Percentiles rank a stretch among this genome's conserved stretches.
Conservation (phyloP, 2,797 vertebrate species). For the Crenuchus spilurus region DNA sequence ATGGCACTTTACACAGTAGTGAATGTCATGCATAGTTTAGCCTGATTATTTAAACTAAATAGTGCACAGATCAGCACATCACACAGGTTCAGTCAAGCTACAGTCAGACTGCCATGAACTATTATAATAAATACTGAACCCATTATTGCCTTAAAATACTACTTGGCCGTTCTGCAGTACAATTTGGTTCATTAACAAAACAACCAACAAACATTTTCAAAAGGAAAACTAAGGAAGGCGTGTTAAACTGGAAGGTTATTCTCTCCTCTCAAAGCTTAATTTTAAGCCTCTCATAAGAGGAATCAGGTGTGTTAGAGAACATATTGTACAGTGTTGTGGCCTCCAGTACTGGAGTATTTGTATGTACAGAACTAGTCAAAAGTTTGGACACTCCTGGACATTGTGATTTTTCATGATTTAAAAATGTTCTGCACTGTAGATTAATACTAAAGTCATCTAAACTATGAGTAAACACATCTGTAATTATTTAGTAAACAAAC, state of each 20-base stretch:
- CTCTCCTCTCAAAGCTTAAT: too few relatives aligned
- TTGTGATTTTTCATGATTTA: too few relatives aligned
- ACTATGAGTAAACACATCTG: too few relatives aligned
- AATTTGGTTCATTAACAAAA: neutral
- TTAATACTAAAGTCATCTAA: too few relatives aligned
- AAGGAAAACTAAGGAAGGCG: neutral
- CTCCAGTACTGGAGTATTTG: too few relatives aligned
- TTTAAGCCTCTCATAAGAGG: neutral
- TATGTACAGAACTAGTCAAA: too few relatives aligned
- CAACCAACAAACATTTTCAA: neutral
- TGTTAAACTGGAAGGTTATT: too few relatives aligned
- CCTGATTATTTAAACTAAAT: neutral
- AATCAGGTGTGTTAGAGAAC: neutral
- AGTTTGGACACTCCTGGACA: too few relatives aligned
- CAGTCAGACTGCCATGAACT: neutral
- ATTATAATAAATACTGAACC: neutral
- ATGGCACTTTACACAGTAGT: constrained; percentile 8
- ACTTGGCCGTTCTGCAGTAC: neutral
- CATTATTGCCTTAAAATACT: neutral
- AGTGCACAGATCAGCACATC: constrained; percentile 1
- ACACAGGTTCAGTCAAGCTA: constrained; percentile 3
- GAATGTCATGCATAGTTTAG: constrained; percentile 36
- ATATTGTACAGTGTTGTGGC: neutral
- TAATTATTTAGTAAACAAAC: too few relatives aligned
- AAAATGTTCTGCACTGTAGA: too few relatives aligned